Evolutionary conservation across 1,140 invertebrate genomes (phyloP).

Genomic region (Hesperophylax magnus): DNA sequence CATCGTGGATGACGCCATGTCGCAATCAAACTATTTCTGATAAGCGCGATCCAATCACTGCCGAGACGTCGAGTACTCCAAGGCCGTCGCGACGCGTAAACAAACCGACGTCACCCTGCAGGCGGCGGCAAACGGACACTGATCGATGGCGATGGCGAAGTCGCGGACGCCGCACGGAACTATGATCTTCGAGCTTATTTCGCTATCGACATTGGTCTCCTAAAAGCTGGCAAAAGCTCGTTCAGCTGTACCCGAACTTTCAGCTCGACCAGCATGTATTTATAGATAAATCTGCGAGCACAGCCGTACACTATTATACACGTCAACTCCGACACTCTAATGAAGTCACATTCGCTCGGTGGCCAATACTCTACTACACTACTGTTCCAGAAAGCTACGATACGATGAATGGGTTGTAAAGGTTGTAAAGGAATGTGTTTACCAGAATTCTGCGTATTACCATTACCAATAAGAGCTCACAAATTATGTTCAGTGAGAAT

Average conservation of each 20-base stretch:
- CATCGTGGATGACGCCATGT: conserved; percentile 65
- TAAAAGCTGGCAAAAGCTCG: conserved; percentile 32
- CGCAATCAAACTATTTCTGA: conserved; percentile 47
- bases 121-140: conserved; percentile 38
- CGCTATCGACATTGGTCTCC: conserved; percentile 45
- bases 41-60: conserved; percentile 35
- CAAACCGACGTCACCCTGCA: conserved; percentile 42
- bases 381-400: neutral
- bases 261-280: conserved; percentile 43
- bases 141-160: conserved; percentile 34
- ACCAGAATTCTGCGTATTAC: neutral
- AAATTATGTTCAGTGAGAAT: no score
- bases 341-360: conserved; percentile 6
- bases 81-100: conserved; percentile 38
- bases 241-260: conserved; percentile 37
- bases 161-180: conserved; percentile 10
- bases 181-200: conserved; percentile 30
- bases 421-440: neutral
- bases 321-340: conserved; percentile 12
- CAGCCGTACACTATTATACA: neutral
- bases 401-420: neutral
- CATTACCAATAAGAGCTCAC: no score
- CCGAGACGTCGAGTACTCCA: conserved; percentile 8
- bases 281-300: conserved; percentile 48
- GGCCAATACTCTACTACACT: neutral